phyloP scores from a whole-genome alignment of 1,140 invertebrate species.

The Adoxophyes honmai region DNA sequence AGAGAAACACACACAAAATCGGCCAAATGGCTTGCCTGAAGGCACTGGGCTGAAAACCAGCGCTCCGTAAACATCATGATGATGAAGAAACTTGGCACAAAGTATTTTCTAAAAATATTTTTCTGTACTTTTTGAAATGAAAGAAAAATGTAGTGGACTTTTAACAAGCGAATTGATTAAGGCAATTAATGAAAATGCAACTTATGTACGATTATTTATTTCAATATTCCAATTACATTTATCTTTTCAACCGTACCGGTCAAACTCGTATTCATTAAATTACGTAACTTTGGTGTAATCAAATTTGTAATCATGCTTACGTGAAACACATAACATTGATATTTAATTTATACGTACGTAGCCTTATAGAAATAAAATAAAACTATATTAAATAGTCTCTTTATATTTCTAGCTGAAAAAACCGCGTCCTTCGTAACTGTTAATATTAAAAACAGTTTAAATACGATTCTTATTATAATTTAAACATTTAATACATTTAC shows the following conservation, averaged over 20 bases:
- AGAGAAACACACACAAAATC: too few species aligned
- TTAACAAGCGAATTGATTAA: too few species aligned
- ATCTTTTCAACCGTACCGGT: constrained; percentile 40
- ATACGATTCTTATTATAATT: constrained; percentile 41
- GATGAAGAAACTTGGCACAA: too few species aligned
- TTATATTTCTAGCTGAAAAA: constrained; percentile 39
- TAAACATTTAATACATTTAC: constrained; percentile 49
- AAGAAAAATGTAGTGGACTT: too few species aligned
- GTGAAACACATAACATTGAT: constrained; percentile 52
- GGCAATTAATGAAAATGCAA: not conserved
- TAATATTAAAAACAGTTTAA: constrained; percentile 57
- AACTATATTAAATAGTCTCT: constrained; percentile 54
- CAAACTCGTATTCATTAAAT: constrained; percentile 25
- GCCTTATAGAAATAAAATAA: constrained; percentile 35
- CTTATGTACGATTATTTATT: constrained; percentile 60
- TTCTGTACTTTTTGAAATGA: too few species aligned
- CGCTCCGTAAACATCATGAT: too few species aligned
- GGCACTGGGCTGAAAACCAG: too few species aligned
- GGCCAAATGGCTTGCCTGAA: too few species aligned
- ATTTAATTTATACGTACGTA: constrained; percentile 26
- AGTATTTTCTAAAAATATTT: too few species aligned
- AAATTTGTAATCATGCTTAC: constrained; percentile 39
- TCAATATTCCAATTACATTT: constrained; percentile 54
- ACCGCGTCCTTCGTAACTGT: constrained; percentile 16
- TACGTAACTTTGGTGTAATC: constrained; percentile 49